Base-by-base conservation (phyloP, 2,113 vertebrate species). In the Cynopterus brachyotis region DNA sequence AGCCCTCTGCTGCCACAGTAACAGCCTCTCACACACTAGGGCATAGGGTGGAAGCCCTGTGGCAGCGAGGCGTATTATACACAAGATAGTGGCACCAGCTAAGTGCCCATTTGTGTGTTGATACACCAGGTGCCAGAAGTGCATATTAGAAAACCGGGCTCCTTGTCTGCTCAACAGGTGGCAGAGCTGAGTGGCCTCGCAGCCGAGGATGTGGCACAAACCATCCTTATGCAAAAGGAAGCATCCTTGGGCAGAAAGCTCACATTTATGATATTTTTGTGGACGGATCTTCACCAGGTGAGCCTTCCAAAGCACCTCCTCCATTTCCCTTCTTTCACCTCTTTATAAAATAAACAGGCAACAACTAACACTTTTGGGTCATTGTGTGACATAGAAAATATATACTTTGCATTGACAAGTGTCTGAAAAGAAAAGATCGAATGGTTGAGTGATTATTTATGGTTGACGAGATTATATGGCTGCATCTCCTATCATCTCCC, bases 241-340 rank as follows among this genome's bases (percentile, higher is more conserved):
- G 6, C 24, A 35, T 35, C 37, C n/a, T 57, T 83, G 53, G 47
- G 62, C 76, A 64, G 55, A 55, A 84, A n/a, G 30, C 76, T 60
- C 64, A 22, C 15, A 2, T 42, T 42, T 19, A 35, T 2, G 5
- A 12, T n/a, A 20, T 26, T 69, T 81, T 76, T 40, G 60, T 6
- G 60, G 32, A 11, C 62, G 4, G 37, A 64, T 60, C 35, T 50
- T 69, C 3, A 1, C 62, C 22, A 17, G 19, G 20, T 13, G 9
- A 97, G 91, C 95, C 91, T 98, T 95, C 81, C 85, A 55, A 32
- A 47, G 37, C 30, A 0, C 15, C 88, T 84, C 1, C 13, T 85
- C 83, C 47, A 64, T 97, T 88, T 72, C 30, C 10, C 32, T 89
- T 35, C 30, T 47, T 84, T 13, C 7, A 26, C 76, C 64, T n/a